Percentiles rank a stretch among this genome's conserved stretches.
phyloP scores from a whole-genome alignment of 2,888 invertebrate genomes.

The Adelphocoris suturalis region DNA sequence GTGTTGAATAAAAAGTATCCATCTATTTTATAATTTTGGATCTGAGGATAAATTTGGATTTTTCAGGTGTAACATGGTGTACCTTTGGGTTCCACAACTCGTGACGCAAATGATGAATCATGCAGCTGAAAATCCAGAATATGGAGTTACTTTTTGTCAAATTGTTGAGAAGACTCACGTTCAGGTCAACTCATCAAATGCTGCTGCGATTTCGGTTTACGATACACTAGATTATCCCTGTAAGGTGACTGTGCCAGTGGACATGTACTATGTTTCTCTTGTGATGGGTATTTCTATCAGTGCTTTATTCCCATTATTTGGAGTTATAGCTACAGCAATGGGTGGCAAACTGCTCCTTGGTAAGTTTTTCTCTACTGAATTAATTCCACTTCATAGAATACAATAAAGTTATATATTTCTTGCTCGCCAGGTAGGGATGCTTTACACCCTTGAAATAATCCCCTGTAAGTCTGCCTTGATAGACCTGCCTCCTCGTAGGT shows the following conservation, averaged over 20 bases:
- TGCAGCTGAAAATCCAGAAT: conserved; percentile 22
- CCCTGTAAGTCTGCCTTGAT: no score
- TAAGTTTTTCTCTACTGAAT: background rate
- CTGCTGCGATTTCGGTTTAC: background rate
- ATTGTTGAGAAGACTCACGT: conserved; percentile 9
- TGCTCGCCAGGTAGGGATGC: no score
- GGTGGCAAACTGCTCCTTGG: conserved; percentile 50
- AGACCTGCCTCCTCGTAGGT: no score
- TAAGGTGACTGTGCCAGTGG: conserved; percentile 17
- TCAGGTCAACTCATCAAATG: background rate
- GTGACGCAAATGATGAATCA: conserved; percentile 40
- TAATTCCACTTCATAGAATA: no score
- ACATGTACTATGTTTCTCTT: conserved; percentile 48
- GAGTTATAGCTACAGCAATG: background rate
- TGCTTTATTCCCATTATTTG: background rate
- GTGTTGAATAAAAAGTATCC: no score
- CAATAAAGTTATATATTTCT: no score
- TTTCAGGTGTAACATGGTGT: conserved; percentile 52
- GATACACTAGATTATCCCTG: conserved; percentile 8
- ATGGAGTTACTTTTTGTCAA: conserved; percentile 47
- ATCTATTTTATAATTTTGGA: no score
- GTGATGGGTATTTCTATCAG: conserved; percentile 14
- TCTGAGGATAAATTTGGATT: background rate
- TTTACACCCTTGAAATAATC: no score
- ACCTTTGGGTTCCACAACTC: conserved; percentile 39